Percentiles rank a stretch among this genome's conserved stretches.
phyloP scores from a whole-genome alignment of 2,113 vertebrate species.

The Rhabdomys dilectus region DNA sequence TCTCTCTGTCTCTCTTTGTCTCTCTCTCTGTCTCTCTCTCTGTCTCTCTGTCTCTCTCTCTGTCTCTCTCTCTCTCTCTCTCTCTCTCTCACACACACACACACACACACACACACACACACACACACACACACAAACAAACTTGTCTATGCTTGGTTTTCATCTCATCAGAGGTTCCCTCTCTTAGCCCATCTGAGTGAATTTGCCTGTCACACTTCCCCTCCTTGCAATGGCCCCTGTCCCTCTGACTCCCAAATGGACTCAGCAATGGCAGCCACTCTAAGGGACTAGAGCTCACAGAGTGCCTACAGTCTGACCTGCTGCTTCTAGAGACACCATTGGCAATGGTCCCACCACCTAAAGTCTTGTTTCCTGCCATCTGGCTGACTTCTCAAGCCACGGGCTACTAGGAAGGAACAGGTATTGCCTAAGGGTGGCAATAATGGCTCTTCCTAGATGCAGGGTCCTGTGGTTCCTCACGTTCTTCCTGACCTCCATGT shows the following conservation, averaged over 20 bases:
- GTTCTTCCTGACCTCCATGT: not conserved
- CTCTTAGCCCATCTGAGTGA: not conserved
- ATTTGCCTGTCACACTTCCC: fast-evolving
- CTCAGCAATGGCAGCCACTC: not conserved
- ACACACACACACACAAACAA: not conserved
- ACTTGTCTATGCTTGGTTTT: not conserved
- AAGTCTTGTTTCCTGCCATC: not conserved
- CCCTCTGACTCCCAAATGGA: not conserved
- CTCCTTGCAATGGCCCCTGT: not conserved
- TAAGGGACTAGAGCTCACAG: not conserved
- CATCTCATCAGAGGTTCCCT: not conserved
- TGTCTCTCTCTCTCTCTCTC: too few relatives aligned
- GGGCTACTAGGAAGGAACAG: too few relatives aligned
- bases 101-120: not conserved
- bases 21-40: too few relatives aligned
- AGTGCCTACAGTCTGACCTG: not conserved
- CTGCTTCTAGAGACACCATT: not conserved
- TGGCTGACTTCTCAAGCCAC: not conserved
- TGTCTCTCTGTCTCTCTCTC: too few relatives aligned
- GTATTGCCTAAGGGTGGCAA: not conserved
- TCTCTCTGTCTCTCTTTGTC: too few relatives aligned
- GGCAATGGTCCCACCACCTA: not conserved
- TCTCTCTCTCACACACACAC: not conserved
- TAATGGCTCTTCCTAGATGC: not conserved
- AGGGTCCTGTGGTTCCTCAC: not conserved